Conservation (phyloP, 2,797 vertebrate genomes). For the Tangara arthus region DNA sequence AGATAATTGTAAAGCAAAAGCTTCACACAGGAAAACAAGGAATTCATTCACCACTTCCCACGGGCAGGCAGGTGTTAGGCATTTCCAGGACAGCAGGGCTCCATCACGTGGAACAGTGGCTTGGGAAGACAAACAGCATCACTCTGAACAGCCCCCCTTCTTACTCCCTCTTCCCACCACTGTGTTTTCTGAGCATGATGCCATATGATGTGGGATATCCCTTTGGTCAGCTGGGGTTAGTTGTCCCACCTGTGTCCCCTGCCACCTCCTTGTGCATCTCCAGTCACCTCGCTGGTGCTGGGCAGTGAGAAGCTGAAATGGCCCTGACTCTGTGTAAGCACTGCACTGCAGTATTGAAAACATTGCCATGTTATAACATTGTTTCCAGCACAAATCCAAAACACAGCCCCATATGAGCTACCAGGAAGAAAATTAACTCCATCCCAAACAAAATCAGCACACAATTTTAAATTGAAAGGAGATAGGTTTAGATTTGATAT, state of each 20-base stretch:
- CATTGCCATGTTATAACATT: background rate
- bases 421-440: background rate
- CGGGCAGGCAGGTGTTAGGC: background rate
- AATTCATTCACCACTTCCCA: background rate
- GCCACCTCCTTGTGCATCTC: background rate
- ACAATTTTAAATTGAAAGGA: background rate
- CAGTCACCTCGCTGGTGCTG: background rate
- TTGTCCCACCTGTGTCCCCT: background rate
- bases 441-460: background rate
- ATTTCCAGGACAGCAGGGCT: background rate
- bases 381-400: background rate
- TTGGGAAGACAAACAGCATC: background rate
- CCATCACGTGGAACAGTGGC: background rate
- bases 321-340: background rate
- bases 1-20: background rate
- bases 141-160: background rate
- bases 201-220: background rate
- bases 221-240: background rate
- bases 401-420: background rate
- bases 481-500: background rate
- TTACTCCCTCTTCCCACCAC: background rate
- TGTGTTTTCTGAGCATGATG: background rate
- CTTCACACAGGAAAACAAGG: background rate
- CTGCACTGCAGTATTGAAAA: background rate
- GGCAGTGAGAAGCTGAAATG: background rate